Conservation (phyloP, 2,797 vertebrate genomes). For the Phaenicophaeus curvirostris region DNA sequence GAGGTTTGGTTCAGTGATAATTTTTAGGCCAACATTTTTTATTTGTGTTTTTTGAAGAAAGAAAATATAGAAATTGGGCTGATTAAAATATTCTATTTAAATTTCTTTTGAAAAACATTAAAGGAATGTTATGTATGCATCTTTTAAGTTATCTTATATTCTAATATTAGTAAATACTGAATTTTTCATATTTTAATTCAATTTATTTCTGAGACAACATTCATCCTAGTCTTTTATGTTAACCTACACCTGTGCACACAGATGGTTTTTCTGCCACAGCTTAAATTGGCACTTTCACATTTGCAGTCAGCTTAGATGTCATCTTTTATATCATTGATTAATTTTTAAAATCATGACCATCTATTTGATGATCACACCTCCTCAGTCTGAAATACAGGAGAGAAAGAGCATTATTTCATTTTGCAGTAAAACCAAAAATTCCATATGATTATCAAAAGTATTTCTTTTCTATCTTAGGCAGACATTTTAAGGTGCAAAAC, state of each 20-base stretch:
- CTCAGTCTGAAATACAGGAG: not conserved
- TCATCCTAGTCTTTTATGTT: not conserved
- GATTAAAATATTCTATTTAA: not conserved
- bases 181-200: not conserved
- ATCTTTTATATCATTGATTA: not conserved
- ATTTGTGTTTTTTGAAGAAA: not conserved
- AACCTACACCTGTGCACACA: not conserved
- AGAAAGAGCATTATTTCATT: not conserved
- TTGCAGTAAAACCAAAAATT: not conserved
- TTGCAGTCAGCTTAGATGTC: not conserved
- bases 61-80: not conserved
- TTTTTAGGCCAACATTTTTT: not conserved
- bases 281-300: not conserved
- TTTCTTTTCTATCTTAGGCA: not conserved
- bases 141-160: not conserved
- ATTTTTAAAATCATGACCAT: not conserved
- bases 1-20: not conserved
- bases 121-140: not conserved
- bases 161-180: not conserved
- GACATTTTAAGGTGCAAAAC: not conserved
- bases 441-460: not conserved
- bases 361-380: not conserved
- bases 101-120: not conserved
- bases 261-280: not conserved
- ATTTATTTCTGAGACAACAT: not conserved